Evolutionary conservation across 2,888 invertebrate species (phyloP).

Genomic region (Idaea biselata): DNA sequence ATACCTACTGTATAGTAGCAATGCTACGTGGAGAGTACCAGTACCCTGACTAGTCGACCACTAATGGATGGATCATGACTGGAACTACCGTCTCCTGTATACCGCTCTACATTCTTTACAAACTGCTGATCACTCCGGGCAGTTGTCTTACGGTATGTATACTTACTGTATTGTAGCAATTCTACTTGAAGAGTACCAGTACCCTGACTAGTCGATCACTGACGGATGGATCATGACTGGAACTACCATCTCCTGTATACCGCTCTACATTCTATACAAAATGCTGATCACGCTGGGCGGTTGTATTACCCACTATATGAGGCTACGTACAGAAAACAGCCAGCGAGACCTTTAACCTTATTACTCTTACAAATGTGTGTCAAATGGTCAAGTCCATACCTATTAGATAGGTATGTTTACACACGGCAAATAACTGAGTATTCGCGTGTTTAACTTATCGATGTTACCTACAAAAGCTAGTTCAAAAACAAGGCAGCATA

Average conservation of each 20-base stretch:
- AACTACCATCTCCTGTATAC: constrained; percentile 92
- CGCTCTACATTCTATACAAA: constrained; percentile 90
- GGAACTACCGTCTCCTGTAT: constrained; percentile 92
- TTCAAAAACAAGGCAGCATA: background rate
- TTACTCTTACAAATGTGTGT: background rate
- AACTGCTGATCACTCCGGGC: constrained; percentile 72
- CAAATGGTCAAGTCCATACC: background rate
- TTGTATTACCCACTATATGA: too few species aligned
- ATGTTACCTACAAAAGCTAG: background rate
- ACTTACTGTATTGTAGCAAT: constrained; percentile 40
- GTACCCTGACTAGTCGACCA: constrained; percentile 91
- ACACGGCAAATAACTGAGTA: background rate
- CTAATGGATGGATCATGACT: constrained; percentile 90
- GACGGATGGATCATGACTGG: constrained; percentile 91
- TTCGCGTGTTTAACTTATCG: background rate
- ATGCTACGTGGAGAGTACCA: constrained; percentile 86
- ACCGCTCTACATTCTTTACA: constrained; percentile 91
- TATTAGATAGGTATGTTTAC: background rate
- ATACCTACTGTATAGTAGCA: too few species aligned
- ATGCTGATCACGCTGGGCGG: too few species aligned
- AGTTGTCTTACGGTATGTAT: too few species aligned
- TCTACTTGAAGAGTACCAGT: constrained; percentile 86
- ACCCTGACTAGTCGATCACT: constrained; percentile 90
- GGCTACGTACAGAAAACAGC: background rate
- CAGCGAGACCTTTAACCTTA: background rate